Base-by-base conservation (phyloP, 2,113 vertebrate species). In the Zingel zingel region DNA sequence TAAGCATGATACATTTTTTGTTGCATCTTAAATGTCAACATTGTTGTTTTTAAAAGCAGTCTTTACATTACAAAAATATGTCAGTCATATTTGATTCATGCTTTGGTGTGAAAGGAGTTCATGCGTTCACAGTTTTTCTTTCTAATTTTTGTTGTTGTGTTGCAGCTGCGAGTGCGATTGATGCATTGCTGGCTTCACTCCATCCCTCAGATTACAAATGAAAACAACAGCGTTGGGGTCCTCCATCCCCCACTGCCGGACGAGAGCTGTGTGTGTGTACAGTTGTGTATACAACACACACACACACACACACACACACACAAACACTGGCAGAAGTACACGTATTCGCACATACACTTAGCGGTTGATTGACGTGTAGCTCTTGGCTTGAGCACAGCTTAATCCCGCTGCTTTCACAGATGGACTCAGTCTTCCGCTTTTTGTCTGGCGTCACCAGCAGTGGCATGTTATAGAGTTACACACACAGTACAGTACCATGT, bases 371-470 rank as follows among this genome's bases (percentile, higher is more conserved):
- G 93, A 91, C 94, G n/a, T 87, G 88, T 62, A 82, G 87, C 83
- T 90, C 77, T 88, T 92, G 89, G 88, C 89, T 92, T 80, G 82
- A 89, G 83, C 78, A 45, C 82, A 81, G 87, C 86, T 90, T 94
- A 94, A 94, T 94, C 93, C 90, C 54, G 67, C 84, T 86, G 88
- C 79, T 89, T 91, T 91, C 90, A 90, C 93, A 94, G 91, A 95
- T 94, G 93, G 92, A 89, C 86, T 87, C 88, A 77, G 87, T 92
- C 88, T 92, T 91, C 81, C 73, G 88, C 85, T 92, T 93, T 93
- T 90, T 94, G 89, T 93, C 89, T 92, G 86, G 84, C 91, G 92
- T 91, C 79, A 89, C 82, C 88, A 86, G 80, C 73, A 77, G 77
- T 53, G 77, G 77, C 50, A 56, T 85, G 86, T 90, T 86, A 76